phyloP scores from a whole-genome alignment of 2,113 vertebrate species.

The Heterochromis multidens region DNA sequence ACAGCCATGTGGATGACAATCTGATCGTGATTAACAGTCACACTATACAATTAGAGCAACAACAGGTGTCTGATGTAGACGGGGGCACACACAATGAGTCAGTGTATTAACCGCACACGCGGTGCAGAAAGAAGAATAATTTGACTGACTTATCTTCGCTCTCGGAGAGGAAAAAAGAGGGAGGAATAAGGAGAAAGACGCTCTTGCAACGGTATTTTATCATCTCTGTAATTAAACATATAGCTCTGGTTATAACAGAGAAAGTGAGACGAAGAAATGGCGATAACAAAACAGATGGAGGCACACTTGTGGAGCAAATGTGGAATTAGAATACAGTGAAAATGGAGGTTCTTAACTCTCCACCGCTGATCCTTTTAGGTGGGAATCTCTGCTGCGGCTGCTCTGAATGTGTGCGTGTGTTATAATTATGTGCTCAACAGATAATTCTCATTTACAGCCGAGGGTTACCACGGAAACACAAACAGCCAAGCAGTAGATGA shows the following conservation, averaged over 20 bases:
- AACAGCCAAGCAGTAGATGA: conserved; percentile 27
- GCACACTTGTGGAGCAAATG: neutral
- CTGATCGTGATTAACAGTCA: conserved; percentile 21
- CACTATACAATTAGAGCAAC: conserved; percentile 33
- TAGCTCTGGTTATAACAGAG: conserved; percentile 9
- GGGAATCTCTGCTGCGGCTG: conserved; percentile 15
- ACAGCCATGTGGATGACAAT: neutral
- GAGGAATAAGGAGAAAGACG: neutral
- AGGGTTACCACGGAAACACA: conserved; percentile 55
- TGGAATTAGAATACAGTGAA: conserved; percentile 9
- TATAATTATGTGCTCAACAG: conserved; percentile 12
- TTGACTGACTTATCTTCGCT: conserved; percentile 9
- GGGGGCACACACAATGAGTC: conserved; percentile 3
- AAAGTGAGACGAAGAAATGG: neutral
- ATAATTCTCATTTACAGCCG: conserved; percentile 50
- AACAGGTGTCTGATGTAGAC: conserved; percentile 57
- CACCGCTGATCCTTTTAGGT: conserved; percentile 38
- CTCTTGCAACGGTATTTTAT: neutral
- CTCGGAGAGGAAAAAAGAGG: neutral
- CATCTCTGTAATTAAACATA: conserved; percentile 37
- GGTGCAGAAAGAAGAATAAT: neutral
- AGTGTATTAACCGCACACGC: conserved; percentile 4
- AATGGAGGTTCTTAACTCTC: conserved; percentile 35
- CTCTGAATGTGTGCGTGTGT: neutral
- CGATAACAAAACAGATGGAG: conserved; percentile 6